Evolutionary conservation across 2,797 vertebrate species (phyloP).

Genomic region (Holocentrus rufus): DNA sequence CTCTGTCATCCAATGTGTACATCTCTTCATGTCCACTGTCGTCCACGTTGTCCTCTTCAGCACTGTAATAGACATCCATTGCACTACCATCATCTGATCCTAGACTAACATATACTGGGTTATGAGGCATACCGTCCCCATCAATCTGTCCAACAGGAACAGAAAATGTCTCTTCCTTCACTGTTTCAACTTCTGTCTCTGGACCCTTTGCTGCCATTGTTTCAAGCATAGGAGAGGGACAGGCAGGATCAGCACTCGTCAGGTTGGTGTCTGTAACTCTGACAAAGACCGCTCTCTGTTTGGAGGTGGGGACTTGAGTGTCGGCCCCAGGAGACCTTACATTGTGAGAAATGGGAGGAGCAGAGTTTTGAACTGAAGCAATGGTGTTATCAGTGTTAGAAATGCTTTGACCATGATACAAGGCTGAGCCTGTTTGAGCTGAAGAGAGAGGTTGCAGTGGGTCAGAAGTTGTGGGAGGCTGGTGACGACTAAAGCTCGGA

Average conservation of each 20-base stretch:
- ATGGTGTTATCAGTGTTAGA: neutral
- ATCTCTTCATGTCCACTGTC: conserved; percentile 42
- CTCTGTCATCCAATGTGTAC: conserved; percentile 8
- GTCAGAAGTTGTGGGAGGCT: no score
- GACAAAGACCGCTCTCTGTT: neutral
- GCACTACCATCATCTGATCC: conserved; percentile 72
- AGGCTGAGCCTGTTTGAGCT: neutral
- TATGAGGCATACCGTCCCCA: conserved; percentile 1
- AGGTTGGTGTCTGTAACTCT: neutral
- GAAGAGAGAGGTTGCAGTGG: neutral
- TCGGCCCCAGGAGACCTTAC: neutral
- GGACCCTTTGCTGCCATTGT: neutral
- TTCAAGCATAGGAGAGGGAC: neutral
- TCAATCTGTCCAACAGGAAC: neutral
- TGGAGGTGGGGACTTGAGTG: neutral
- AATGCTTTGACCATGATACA: neutral
- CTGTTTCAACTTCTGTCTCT: conserved; percentile 7
- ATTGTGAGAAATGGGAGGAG: neutral
- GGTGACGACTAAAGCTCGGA: neutral
- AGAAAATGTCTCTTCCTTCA: neutral
- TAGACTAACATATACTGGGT: conserved; percentile 64
- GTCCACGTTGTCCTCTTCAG: conserved; percentile 64
- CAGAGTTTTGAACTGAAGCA: neutral
- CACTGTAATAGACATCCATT: conserved; percentile 73
- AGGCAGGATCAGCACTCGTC: neutral